A percentile compares a stretch with the other conserved stretches of the same genome.
Conservation (phyloP, 2,888 invertebrate genomes). For the Drosophila demipolita region DNA sequence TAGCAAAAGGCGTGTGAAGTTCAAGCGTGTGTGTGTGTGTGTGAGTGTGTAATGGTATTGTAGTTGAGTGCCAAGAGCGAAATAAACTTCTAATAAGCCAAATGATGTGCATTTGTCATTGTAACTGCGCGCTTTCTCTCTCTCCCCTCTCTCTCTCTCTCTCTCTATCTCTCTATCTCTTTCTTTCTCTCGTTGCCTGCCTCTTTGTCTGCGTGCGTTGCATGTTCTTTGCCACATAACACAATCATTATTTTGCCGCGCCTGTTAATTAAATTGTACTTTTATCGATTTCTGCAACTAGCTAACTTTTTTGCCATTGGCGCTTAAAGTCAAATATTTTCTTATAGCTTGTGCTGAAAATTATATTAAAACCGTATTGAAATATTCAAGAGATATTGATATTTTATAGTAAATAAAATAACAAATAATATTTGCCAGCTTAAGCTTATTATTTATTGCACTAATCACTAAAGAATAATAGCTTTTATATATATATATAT, state of each 20-base stretch:
- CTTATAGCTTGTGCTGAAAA: not conserved
- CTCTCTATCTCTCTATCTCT: not conserved
- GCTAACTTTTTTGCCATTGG: not conserved
- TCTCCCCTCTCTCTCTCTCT: not conserved
- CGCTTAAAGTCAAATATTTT: not conserved
- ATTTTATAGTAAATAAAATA: not conserved
- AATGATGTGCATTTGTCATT: slow-evolving; percentile 75
- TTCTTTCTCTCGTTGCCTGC: not conserved
- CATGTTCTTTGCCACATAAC: not conserved
- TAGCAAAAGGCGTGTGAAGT: slow-evolving; percentile 50
- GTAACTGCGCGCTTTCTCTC: not conserved
- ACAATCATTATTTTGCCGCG: slow-evolving; percentile 39
- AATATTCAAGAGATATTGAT: not conserved
- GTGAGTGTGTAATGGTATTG: slow-evolving; percentile 67
- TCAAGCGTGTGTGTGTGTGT: slow-evolving; percentile 15
- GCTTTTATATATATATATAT: not conserved
- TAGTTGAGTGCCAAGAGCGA: slow-evolving; percentile 76
- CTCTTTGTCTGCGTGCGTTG: not conserved
- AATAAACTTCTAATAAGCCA: slow-evolving; percentile 78
- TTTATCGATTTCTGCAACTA: slow-evolving; percentile 29
- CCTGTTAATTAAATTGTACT: slow-evolving; percentile 59
- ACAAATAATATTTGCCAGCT: not conserved
- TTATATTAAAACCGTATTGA: not conserved
- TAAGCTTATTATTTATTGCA: not conserved
- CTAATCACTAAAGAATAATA: not conserved